Evolutionary conservation across 2,888 invertebrate species (phyloP), one percentile per base, ranked within the genome.

Genomic region (Laothoe populi): DNA sequence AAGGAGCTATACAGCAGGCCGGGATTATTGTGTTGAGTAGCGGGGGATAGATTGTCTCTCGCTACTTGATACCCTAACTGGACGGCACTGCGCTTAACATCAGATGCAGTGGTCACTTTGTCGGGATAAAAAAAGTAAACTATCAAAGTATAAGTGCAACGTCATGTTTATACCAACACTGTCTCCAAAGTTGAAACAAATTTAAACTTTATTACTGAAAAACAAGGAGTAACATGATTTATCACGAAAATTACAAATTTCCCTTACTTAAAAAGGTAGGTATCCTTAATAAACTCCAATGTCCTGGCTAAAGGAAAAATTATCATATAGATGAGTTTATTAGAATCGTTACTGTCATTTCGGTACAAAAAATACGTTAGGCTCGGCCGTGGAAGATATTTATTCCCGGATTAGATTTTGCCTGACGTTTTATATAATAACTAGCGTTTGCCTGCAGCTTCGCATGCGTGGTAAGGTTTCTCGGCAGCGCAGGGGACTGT

Each of bases 301-400:
- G 71, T 71, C 70, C 67, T 63, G 13, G 63, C 59, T 64, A 60
- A 68, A 71, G 66, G 65, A 67, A 35, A 66, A 70, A 75, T 74
- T 74, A 75, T 70, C 72, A 74, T 74, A 75, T 72, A 75, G 70
- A 75, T 72, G 64, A 71, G 69, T 68, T 70, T 69, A 59, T 73
- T 68, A 66, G 67, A 64, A 64, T 70, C 53, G 63, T 53, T 35
- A 53, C 53, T 19, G 53, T 53, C 53, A 53, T 57, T 64, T 64
- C 62, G 64, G 19, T 53, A 53, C 53, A 53, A 53, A 53, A 49
- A 53, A 53, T 53, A 53, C 53, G 53, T 53, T 53, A 19, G 19
- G 53, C 10, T 53, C 10, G 35, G 31, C 19, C 31, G 49, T 35
- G 35, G 35, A 19, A 21, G 19, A 53, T 31, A 53, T 53, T 53